phyloP scores from a whole-genome alignment of 2,888 invertebrate genomes.

The Melikaiella ostensackeni region DNA sequence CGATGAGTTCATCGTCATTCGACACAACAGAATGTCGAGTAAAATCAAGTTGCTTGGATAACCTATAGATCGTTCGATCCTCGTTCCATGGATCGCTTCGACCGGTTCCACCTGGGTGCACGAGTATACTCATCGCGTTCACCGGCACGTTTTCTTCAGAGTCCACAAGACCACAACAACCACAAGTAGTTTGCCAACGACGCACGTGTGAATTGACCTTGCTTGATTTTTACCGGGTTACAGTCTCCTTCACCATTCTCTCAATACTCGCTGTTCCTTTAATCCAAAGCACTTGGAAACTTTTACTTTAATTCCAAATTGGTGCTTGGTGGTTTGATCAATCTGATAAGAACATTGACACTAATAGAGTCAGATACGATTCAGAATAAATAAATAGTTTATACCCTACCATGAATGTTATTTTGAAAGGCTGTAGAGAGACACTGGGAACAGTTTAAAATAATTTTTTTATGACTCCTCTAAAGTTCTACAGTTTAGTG shows the following conservation, averaged over 20 bases:
- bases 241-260: slow-evolving; percentile 27
- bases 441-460: no score
- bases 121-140: slow-evolving; percentile 25
- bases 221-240: slow-evolving; percentile 42
- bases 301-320: not conserved
- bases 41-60: slow-evolving; percentile 8
- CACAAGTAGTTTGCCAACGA: slow-evolving; percentile 14
- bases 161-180: slow-evolving; percentile 25
- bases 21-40: slow-evolving; percentile 25
- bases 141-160: slow-evolving; percentile 17
- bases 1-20: slow-evolving; percentile 28
- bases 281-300: not conserved
- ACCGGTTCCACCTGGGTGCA: slow-evolving; percentile 36
- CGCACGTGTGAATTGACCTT: slow-evolving; percentile 43
- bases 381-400: no score
- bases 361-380: not conserved
- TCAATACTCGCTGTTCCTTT: not conserved
- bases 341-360: not conserved
- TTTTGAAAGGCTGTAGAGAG: no score
- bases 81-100: slow-evolving; percentile 22
- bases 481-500: not conserved
- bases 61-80: slow-evolving; percentile 26
- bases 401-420: no score
- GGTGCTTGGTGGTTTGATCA: not conserved
- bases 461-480: no score